Evolutionary conservation across 2,888 invertebrate genomes (phyloP), one percentile per base, ranked within the genome.

Genomic region (Ophion ventricosus): DNA sequence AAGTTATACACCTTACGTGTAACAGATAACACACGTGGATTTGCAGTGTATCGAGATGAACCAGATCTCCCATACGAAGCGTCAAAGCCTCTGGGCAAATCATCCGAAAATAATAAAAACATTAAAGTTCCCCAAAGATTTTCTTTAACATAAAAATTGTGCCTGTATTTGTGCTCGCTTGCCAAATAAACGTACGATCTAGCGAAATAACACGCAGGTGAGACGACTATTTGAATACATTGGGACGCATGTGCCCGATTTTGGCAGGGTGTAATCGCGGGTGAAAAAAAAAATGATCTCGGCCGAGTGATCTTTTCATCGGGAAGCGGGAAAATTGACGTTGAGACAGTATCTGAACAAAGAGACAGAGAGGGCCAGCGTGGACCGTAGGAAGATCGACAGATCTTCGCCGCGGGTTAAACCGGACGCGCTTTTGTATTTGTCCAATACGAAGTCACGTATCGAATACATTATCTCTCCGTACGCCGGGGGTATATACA

Each of bases 401-500:
- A 82, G 82, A 84, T 84, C 84, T 82, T 82, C 63, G 76, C 73
- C 82, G 83, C 78, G 69, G 85, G 78, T 80, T 85, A 77, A 84
- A 80, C 84, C 76, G 83, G 83, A 85, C 82, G 85, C 78, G 83
- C 77, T 83, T 83, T 85, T 83, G 84, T 85, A 86, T 88, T 88
- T 88, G 87, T 86, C 86, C 76, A 87, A 87, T 87, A 86, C 91
- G 90, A 88, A 92, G 92, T 92, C 93, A 92, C 92, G 92, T 92
- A 92, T 91, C 91, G 92, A 92, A 92, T 93, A 92, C 90, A 92
- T 93, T 93, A 93, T 92, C 91, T 77, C 59, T 56, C 70, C 43
- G 40, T 59, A 59, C 64, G 49, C 35, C 56, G 35, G 35, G 63
- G 76, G 73, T 25, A 49, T 74, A 70, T 76, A 83, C 82, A 80